Conservation (phyloP, 2,888 invertebrate genomes). For the Cheilosia pagana region DNA sequence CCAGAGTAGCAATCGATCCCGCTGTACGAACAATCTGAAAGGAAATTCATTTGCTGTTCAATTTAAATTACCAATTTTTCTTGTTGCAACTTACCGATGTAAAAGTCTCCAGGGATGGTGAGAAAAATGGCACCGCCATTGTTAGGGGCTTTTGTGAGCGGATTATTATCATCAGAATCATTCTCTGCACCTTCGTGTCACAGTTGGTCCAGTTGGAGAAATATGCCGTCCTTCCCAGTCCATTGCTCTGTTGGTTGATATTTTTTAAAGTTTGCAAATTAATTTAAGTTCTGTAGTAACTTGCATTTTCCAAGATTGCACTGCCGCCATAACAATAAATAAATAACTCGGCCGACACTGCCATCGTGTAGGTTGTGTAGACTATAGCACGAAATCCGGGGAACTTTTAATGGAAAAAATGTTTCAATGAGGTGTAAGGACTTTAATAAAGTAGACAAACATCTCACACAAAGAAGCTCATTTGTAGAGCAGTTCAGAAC, state of each 20-base stretch:
- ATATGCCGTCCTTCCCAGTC: constrained; percentile 46
- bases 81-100: constrained; percentile 78
- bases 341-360: constrained; percentile 46
- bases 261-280: not conserved
- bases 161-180: constrained; percentile 81
- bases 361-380: constrained; percentile 23
- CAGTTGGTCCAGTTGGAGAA: constrained; percentile 81
- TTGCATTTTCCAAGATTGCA: constrained; percentile 30
- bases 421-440: not conserved
- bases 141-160: constrained; percentile 80
- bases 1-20: constrained; percentile 48
- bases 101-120: constrained; percentile 80
- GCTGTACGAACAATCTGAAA: constrained; percentile 48
- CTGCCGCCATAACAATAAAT: constrained; percentile 59
- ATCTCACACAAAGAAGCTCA: no score
- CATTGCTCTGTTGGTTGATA: constrained; percentile 26
- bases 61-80: no score
- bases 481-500: not conserved
- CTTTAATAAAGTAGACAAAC: no score
- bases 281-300: no score
- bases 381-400: constrained; percentile 23
- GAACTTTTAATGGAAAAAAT: constrained; percentile 20
- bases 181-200: constrained; percentile 80
- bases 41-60: not conserved
- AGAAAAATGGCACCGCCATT: constrained; percentile 81